A percentile compares a stretch with the other conserved stretches of the same genome.
These are phyloP conservation scores for Brachionus calyciflorus DNA, from an alignment of 1,140 invertebrate species.

Conservation along the genomic window DNA sequence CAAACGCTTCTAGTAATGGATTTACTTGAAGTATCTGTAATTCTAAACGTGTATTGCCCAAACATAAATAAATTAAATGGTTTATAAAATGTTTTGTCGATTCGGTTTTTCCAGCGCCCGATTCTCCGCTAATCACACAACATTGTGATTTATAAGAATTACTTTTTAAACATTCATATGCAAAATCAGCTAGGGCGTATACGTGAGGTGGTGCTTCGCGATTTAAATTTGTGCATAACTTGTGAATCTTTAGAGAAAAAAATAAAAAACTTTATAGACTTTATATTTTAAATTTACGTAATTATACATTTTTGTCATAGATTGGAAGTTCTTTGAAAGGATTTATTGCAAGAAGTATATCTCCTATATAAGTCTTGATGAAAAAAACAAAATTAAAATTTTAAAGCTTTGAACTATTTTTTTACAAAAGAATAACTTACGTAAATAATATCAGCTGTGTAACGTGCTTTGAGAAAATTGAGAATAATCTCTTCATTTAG, in stretches of 20 bases:
- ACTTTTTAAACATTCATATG: conserved; percentile 90
- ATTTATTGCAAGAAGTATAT: conserved; percentile 75
- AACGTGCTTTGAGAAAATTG: conserved; percentile 55
- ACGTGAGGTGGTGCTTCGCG: conserved; percentile 89
- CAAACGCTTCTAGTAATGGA: conserved; percentile 87
- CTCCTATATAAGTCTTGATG: conserved; percentile 79
- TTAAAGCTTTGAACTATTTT: too few species aligned
- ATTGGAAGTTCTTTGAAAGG: conserved; percentile 86
- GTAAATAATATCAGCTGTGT: conserved; percentile 55
- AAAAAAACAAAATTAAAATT: too few species aligned
- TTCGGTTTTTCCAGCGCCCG: conserved; percentile 78
- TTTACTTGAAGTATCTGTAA: conserved; percentile 89
- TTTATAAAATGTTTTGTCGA: conserved; percentile 76
- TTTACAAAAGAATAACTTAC: conserved; percentile 54
- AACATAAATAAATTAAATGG: conserved; percentile 66
- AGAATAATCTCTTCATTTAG: conserved; percentile 56
- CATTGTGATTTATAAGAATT: conserved; percentile 74
- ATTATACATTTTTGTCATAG: conserved; percentile 64
- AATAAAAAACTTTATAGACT: conserved; percentile 70
- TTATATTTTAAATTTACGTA: background rate
- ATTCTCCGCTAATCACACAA: conserved; percentile 75
- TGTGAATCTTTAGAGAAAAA: conserved; percentile 77
- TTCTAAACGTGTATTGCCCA: conserved; percentile 65
- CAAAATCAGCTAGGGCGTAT: conserved; percentile 96
- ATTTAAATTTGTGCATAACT: conserved; percentile 98